Evolutionary conservation across 2,113 vertebrate genomes (phyloP).

Genomic region (Puffinus mauretanicus): DNA sequence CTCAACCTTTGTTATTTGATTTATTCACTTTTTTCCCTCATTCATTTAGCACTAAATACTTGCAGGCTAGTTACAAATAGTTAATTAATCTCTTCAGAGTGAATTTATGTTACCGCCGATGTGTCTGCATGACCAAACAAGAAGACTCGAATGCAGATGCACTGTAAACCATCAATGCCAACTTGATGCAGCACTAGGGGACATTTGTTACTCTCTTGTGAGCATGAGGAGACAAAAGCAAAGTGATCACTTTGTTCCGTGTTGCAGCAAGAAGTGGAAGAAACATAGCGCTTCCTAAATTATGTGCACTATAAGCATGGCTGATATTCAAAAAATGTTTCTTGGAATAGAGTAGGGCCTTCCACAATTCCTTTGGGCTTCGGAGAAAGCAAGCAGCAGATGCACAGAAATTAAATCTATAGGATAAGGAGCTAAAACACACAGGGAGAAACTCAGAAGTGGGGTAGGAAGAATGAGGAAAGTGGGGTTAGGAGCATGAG

Average conservation of each 20-base stretch:
- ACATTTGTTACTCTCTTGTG: not conserved
- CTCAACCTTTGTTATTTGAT: not conserved
- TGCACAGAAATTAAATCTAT: not conserved
- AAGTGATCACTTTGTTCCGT: not conserved
- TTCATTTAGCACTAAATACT: not conserved
- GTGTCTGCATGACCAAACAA: not conserved
- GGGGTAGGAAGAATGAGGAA: not conserved
- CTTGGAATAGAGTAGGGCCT: not conserved
- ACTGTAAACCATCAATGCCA: not conserved
- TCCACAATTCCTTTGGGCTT: not conserved
- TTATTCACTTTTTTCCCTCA: not conserved
- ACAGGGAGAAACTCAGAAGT: not conserved
- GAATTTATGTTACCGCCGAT: not conserved
- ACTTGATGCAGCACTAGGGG: not conserved
- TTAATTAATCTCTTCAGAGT: not conserved
- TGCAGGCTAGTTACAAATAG: not conserved
- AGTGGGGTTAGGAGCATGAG: not conserved
- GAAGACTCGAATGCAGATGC: not conserved
- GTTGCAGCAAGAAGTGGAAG: not conserved
- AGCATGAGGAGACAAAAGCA: not conserved
- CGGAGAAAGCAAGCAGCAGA: not conserved
- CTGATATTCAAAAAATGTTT: not conserved
- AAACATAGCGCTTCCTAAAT: not conserved
- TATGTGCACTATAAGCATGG: rapidly evolving
- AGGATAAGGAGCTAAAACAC: not conserved